A percentile compares a stretch with the other conserved stretches of the same genome.
Evolutionary conservation across 2,888 invertebrate species (phyloP).

Genomic region (Drosophila vallismaia): DNA sequence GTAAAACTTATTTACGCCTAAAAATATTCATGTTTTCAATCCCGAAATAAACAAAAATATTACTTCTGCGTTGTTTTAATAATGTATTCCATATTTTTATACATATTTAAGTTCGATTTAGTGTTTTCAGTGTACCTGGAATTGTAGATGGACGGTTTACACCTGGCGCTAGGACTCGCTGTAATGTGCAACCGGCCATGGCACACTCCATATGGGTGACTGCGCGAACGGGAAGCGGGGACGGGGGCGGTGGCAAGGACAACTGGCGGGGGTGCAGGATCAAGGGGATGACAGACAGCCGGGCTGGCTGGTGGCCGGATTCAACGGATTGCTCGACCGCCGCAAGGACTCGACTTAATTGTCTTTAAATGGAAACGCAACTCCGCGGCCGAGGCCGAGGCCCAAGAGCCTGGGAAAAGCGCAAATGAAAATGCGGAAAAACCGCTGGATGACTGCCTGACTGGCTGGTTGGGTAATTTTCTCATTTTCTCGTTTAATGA

Average conservation of each 20-base stretch:
- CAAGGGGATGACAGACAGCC: conserved; percentile 13
- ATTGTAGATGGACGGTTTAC: conserved; percentile 47
- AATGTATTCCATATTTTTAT: no score
- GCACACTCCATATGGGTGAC: conserved; percentile 56
- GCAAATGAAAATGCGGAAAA: conserved; percentile 29
- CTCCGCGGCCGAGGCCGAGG: conserved; percentile 5
- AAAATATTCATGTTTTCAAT: no score
- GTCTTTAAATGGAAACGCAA: conserved; percentile 61
- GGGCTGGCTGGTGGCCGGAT: conserved; percentile 13
- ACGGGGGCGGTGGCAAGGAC: conserved; percentile 25
- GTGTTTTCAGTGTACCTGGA: conserved; percentile 4
- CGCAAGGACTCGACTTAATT: conserved; percentile 63
- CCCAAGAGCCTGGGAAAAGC: conserved; percentile 35
- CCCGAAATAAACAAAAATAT: no score
- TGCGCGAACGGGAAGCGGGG: not conserved
- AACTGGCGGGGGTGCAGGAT: conserved; percentile 22
- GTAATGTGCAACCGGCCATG: conserved; percentile 68
- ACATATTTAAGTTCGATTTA: not conserved
- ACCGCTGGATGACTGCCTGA: conserved; percentile 11
- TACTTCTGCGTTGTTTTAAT: no score
- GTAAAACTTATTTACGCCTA: no score
- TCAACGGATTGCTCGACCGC: conserved; percentile 12
- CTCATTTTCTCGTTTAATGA: conserved; percentile 78
- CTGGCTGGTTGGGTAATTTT: conserved; percentile 59
- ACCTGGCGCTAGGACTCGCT: conserved; percentile 60